Conservation (phyloP, 2,113 vertebrate genomes). For the Apteryx owenii region DNA sequence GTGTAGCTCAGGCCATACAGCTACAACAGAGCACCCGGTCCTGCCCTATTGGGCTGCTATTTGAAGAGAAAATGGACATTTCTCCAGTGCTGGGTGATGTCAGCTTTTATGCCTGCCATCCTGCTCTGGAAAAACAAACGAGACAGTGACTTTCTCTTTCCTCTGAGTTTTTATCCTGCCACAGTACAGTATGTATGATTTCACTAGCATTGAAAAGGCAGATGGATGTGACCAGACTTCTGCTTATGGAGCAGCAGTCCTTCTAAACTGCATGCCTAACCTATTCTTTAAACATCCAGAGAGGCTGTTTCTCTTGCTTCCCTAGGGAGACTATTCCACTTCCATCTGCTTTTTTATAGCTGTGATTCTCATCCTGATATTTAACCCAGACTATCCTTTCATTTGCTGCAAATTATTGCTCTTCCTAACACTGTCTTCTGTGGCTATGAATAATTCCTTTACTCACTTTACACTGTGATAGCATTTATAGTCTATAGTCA, state of each 20-base stretch:
- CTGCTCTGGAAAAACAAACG: neutral
- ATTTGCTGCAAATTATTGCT: constrained; percentile 14
- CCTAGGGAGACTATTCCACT: constrained; percentile 20
- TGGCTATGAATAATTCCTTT: constrained; percentile 13
- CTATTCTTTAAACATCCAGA: constrained; percentile 15
- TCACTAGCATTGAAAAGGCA: neutral
- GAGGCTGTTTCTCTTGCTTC: neutral
- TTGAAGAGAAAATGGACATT: neutral
- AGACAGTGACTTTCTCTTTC: neutral
- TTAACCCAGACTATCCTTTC: constrained; percentile 39
- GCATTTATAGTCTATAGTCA: neutral
- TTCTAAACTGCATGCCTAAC: constrained; percentile 1
- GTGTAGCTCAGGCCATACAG: neutral
- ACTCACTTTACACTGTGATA: neutral
- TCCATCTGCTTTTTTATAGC: constrained; percentile 55
- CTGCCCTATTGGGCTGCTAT: neutral
- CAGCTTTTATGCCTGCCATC: neutral
- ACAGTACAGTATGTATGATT: neutral
- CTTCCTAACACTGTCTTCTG: neutral
- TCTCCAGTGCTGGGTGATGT: neutral
- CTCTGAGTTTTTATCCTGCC: neutral
- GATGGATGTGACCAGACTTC: neutral
- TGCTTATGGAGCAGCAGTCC: neutral
- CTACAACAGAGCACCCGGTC: neutral
- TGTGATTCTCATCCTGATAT: constrained; percentile 30